phyloP scores from a whole-genome alignment of 1,140 invertebrate genomes.

The Homarus americanus region DNA sequence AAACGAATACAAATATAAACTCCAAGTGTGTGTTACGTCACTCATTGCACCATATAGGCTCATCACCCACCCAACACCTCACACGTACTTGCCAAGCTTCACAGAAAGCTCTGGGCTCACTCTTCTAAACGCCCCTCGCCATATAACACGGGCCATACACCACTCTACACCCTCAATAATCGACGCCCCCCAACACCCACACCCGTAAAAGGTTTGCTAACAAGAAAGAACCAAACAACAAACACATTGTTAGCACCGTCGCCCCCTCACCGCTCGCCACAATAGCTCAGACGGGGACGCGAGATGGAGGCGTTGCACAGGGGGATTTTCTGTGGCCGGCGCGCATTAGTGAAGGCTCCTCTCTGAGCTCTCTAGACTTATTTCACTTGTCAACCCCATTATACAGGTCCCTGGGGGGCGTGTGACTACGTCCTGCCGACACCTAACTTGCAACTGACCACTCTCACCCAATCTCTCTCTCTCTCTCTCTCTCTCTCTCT shows the following conservation, averaged over 20 bases:
- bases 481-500: conserved; percentile 8
- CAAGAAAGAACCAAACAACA: no score
- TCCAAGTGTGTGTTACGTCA: no score
- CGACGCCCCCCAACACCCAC: no score
- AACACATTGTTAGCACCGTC: no score
- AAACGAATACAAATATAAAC: no score
- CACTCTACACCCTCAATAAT: no score
- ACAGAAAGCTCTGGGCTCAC: neutral
- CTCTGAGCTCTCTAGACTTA: conserved; percentile 36
- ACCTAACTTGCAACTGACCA: neutral
- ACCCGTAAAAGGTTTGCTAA: no score
- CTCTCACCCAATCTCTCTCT: conserved; percentile 10
- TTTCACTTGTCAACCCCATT: conserved; percentile 62
- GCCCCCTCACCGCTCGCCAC: no score
- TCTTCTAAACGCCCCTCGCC: no score
- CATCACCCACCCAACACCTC: conserved; percentile 15
- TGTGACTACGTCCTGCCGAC: neutral
- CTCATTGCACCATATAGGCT: no score
- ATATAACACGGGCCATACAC: no score
- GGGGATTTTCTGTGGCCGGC: conserved; percentile 30
- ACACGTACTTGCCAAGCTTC: neutral
- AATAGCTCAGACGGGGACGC: no score
- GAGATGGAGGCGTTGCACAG: neutral
- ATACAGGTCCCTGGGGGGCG: neutral
- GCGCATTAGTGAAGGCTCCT: conserved; percentile 16